Base-by-base conservation (phyloP, 2,797 vertebrate genomes). In the Rhabdomys pumilio region DNA sequence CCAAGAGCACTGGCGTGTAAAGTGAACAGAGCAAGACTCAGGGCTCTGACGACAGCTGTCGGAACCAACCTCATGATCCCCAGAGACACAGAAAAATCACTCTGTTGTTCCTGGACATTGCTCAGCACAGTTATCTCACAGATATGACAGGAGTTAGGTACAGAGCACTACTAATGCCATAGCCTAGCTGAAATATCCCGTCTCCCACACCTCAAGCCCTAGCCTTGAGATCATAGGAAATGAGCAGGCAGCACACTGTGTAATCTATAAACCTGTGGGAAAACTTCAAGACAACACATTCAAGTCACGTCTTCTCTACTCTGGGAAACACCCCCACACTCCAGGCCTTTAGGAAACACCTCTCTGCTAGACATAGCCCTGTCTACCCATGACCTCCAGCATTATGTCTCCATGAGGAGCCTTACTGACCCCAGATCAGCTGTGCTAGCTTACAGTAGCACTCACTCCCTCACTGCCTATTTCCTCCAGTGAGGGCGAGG, bases 1-100 rank as follows among this genome's bases (percentile, higher is more conserved):
- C 75, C 67, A 84, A 84, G 55, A 41, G 17, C 29, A 59, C 31
- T 89, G 26, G 41, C 6, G 50, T 12, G 76, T 82, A 93, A 90
- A 92, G 24, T 14, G 86, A 94, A 91, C 24, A 81, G 85, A 77
- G 61, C 24, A 88, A 88, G 79, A 59, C 47, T 63, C 41, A 77
- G 53, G 38, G 59, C 10, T 72, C 75, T n/a, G 50, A 20, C 26
- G 31, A 87, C 22, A 41, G 81, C 41, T 89, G 55, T 53, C 4
- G 29, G 47, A 38, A 89, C 65, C 77, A 89, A 31, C 75, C 1
- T 10, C 31, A 38, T 17, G 17, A 75, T 11, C 55, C 84, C 65
- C 50, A 83, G 24, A 41, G 47, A 89, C n/a, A 44, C 13, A 34
- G 87, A 90, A 31, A 26, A 19, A 77, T 2, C 4, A 47, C 31